These are phyloP conservation scores for Hyperoodon ampullatus DNA, from an alignment of 2,113 vertebrate species.

Conservation along the genomic window DNA sequence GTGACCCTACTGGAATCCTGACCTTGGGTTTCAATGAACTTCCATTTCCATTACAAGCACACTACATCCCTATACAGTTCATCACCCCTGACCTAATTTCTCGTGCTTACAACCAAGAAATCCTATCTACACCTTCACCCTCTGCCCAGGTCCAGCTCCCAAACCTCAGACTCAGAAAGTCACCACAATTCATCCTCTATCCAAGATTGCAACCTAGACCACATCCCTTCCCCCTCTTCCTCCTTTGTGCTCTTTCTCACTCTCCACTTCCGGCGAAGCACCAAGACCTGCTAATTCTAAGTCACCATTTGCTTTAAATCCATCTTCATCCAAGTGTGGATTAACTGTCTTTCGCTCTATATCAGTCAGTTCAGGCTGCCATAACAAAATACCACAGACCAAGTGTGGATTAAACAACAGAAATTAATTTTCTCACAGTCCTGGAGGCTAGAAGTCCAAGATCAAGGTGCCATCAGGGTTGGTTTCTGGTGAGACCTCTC, in stretches of 20 bases:
- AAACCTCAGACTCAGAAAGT: neutral
- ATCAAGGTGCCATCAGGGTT: neutral
- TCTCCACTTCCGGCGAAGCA: neutral
- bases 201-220: neutral
- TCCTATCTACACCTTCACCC: neutral
- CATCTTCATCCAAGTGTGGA: neutral
- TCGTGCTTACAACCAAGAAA: neutral
- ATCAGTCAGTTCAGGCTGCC: neutral
- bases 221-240: neutral
- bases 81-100: neutral
- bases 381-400: neutral
- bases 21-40: neutral
- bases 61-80: neutral
- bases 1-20: neutral
- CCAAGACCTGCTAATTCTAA: neutral
- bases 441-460: neutral
- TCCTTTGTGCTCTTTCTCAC: neutral
- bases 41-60: neutral
- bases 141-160: neutral
- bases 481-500: neutral
- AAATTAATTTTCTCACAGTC: conserved; percentile 10
- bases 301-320: neutral
- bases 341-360: neutral
- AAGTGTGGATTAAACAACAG: neutral
- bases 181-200: neutral